Evolutionary conservation across 2,113 vertebrate genomes (phyloP), one percentile per base, ranked within the genome.

Genomic region (Calidris pygmaea): DNA sequence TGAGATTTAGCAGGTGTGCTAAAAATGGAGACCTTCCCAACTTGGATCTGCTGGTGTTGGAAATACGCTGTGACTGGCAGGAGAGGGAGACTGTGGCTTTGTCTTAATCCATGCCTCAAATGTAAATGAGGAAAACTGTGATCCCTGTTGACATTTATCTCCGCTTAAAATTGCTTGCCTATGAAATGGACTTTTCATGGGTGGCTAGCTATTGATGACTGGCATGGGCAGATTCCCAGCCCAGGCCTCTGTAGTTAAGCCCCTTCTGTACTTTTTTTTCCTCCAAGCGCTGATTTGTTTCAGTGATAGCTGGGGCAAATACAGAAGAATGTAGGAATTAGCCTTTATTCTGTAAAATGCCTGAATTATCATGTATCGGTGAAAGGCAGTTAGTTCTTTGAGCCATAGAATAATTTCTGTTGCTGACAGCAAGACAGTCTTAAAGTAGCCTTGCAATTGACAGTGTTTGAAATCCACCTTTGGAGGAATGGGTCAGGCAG

Each of bases 41-140:
- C 13, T 32, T 41, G 43, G 43, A 35, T 65, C 68, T 56, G 27
- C 37, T 70, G 32, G 8, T 66, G 14, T 35, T 86, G 27, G 76
- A 92, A 90, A 55, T 56, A 15, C 0, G 22, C 56, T 0, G 0
- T 65, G 43, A n/a, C 30, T 59, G 48, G 37, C 41, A 56, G 68
- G 47, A 78, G 16, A 9, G 12, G 20, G 21, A 79, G 67, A 12
- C 63, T 72, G 56, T 17, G 32, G 11, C 27, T 91, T 92, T 84
- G 59, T 47, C 32, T 14, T 72, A 56, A 76, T 80, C 45, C 8
- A 3, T 0, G 1, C 41, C 35, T 83, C n/a, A 91, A 17, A 67
- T 4, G 7, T 88, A 72, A 85, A 90, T 60, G 45, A 87, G 37
- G 37, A 68, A 88, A 16, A 71, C 56, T 21, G 4, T 56, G 65